These are phyloP conservation scores for Pammene aurita DNA, from an alignment of 2,888 invertebrate species.

Conservation along the genomic window DNA sequence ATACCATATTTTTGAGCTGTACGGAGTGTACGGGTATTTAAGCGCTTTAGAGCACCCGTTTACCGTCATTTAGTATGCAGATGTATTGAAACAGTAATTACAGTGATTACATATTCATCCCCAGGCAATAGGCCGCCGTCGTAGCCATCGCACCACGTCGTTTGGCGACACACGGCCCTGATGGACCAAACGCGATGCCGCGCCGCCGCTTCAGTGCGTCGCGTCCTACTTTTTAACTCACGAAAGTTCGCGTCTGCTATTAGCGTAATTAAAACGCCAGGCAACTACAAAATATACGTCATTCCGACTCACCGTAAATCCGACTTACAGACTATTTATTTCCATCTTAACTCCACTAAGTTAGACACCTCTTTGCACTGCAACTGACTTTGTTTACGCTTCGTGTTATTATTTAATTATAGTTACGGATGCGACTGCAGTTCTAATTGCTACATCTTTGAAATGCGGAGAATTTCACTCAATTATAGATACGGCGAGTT, in stretches of 20 bases:
- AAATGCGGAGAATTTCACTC: slow-evolving; percentile 33
- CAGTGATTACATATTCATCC: slow-evolving; percentile 30
- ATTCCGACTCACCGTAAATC: slow-evolving; percentile 54
- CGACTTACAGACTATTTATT: slow-evolving; percentile 53
- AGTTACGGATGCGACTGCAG: slow-evolving; percentile 30
- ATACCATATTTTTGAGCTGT: neutral
- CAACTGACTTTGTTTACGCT: slow-evolving; percentile 33
- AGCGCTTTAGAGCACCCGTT: neutral
- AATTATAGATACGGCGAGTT: slow-evolving; percentile 39
- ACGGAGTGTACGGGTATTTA: slow-evolving; percentile 4
- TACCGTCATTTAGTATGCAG: slow-evolving; percentile 18
- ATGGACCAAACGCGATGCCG: slow-evolving; percentile 60
- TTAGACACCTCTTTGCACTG: slow-evolving; percentile 36
- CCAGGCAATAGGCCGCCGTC: slow-evolving; percentile 16
- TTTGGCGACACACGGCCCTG: slow-evolving; percentile 18
- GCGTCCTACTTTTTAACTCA: slow-evolving; percentile 72
- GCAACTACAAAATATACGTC: slow-evolving; percentile 70
- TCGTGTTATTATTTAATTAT: slow-evolving; percentile 33
- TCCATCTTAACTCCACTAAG: slow-evolving; percentile 33
- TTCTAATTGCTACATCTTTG: slow-evolving; percentile 37
- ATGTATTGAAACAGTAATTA: slow-evolving; percentile 31
- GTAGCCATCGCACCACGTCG: slow-evolving; percentile 5
- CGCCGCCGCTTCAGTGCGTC: slow-evolving; percentile 62
- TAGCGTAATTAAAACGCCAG: slow-evolving; percentile 80
- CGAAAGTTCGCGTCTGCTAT: slow-evolving; percentile 72